Conservation (phyloP, 2,797 vertebrate genomes). For the Tokudaia tokunoshimensis region DNA sequence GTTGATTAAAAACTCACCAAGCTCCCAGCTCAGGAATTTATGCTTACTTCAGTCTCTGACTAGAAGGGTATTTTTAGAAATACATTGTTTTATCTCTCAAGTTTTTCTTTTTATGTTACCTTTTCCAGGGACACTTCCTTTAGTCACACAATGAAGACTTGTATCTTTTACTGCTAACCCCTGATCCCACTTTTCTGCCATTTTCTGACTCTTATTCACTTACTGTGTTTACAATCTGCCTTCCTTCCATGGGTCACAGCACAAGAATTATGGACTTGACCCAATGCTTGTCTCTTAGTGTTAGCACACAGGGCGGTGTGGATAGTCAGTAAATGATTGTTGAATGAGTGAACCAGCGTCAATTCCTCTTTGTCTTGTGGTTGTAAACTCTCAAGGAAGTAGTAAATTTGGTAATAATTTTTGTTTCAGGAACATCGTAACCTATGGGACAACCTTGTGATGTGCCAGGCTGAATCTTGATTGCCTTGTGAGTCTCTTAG, state of each 20-base stretch:
- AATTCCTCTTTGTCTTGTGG: background rate
- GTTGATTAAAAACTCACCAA: background rate
- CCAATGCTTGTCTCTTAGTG: background rate
- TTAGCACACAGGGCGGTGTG: background rate
- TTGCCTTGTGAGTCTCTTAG: background rate
- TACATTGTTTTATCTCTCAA: background rate
- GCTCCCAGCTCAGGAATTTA: background rate
- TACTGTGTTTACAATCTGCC: background rate
- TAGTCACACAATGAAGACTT: background rate
- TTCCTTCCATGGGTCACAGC: background rate
- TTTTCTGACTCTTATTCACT: background rate
- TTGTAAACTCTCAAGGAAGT: background rate
- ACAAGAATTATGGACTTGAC: background rate
- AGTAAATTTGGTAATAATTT: background rate
- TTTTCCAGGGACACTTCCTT: background rate
- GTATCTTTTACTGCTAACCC: background rate
- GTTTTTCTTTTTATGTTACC: background rate
- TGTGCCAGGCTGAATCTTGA: background rate
- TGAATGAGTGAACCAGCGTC: background rate
- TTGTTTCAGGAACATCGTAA: background rate
- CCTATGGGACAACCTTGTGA: background rate
- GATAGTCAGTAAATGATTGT: background rate
- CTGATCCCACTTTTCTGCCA: background rate
- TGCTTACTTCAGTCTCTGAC: background rate
- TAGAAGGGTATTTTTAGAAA: background rate